Conservation (phyloP, 2,797 vertebrate species). For the Coracias cyanogaster region DNA sequence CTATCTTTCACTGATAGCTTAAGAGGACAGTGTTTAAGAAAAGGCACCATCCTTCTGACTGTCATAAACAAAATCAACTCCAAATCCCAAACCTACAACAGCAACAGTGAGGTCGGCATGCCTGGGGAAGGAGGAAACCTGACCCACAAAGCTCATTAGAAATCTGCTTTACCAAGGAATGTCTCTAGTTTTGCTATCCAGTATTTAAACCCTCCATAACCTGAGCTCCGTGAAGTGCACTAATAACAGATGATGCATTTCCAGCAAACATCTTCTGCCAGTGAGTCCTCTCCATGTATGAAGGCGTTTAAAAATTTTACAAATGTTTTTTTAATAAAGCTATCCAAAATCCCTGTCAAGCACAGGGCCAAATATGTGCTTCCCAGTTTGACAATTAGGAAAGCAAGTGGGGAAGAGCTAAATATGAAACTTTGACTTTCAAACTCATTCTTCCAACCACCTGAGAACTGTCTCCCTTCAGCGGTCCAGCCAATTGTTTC, state of each 20-base stretch:
- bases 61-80: neutral
- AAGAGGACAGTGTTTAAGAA: neutral
- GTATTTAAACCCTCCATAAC: neutral
- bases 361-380: neutral
- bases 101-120: neutral
- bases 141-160: neutral
- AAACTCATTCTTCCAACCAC: neutral
- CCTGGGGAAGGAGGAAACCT: neutral
- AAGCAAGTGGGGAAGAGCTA: neutral
- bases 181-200: neutral
- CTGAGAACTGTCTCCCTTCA: fast-evolving
- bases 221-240: neutral
- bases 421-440: neutral
- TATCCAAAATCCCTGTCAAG: neutral
- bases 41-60: neutral
- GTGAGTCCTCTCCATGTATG: neutral
- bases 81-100: neutral
- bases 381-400: neutral
- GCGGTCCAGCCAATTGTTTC: neutral
- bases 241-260: neutral
- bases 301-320: neutral
- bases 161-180: neutral
- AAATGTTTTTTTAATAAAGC: neutral
- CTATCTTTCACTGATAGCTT: neutral
- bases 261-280: neutral